Percentiles rank a stretch among this genome's conserved stretches.
phyloP scores from a whole-genome alignment of 2,888 invertebrate species.

The Sussaba pulchella region DNA sequence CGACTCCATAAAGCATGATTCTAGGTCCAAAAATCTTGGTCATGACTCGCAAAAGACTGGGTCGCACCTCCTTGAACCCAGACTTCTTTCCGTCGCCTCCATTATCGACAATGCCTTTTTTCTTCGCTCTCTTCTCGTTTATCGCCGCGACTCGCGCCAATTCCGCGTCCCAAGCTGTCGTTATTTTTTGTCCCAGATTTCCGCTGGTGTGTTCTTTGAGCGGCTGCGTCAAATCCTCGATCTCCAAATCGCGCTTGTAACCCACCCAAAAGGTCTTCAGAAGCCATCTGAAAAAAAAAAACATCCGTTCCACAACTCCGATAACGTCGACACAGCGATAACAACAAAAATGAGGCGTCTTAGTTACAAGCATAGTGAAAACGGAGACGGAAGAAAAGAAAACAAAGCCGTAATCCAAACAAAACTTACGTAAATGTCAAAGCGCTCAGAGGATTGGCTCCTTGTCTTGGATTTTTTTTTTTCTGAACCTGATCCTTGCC shows the following conservation, averaged over 20 bases:
- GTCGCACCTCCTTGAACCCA: constrained; percentile 84
- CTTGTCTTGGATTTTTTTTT: constrained; percentile 85
- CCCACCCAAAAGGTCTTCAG: constrained; percentile 89
- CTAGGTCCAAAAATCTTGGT: constrained; percentile 87
- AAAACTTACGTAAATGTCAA: constrained; percentile 86
- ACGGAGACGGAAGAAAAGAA: constrained; percentile 16
- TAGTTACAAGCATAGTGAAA: not conserved
- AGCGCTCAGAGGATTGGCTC: constrained; percentile 85
- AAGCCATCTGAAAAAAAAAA: constrained; percentile 86
- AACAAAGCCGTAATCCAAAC: not conserved
- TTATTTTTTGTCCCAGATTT: constrained; percentile 87
- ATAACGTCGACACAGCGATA: not conserved
- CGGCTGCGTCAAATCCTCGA: constrained; percentile 88
- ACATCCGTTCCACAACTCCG: not conserved
- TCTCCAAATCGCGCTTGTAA: constrained; percentile 88
- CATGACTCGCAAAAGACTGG: constrained; percentile 87
- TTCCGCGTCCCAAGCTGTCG: constrained; percentile 88
- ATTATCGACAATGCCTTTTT: constrained; percentile 25
- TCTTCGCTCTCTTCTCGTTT: constrained; percentile 33
- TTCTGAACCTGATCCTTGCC: constrained; percentile 77
- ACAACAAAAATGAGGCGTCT: not conserved
- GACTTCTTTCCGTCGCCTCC: constrained; percentile 36
- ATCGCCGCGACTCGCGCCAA: constrained; percentile 72
- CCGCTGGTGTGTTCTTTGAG: constrained; percentile 89
- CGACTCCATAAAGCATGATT: constrained; percentile 87